Evolutionary conservation across 2,888 invertebrate genomes (phyloP), one percentile per base, ranked within the genome.

Genomic region (Caradrina kadenii): DNA sequence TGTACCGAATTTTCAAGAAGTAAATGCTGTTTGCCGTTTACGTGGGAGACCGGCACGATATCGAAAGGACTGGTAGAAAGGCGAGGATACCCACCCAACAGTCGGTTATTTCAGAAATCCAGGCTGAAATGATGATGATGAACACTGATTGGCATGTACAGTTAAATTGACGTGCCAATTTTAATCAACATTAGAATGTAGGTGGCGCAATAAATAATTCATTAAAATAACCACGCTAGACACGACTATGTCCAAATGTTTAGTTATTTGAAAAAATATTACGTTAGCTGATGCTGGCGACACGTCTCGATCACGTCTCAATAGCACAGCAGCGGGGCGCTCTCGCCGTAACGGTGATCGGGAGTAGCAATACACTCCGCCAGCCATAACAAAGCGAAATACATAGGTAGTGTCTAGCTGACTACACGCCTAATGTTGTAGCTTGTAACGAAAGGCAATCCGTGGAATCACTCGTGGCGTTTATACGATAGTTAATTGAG

Each of bases 291-390:
- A 17, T 15, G 39, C 15, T 35, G 22, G 59, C 22, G 17, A 42
- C 22, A 42, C 53, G 61, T 45, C 50, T 45, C n/a, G n/a, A 31
- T 31, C 31, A 31, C 48, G 15, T 21, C 48, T 35, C 39, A 35
- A 39, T 60, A n/a, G 49, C 22, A 7, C 13, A 2, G 19, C 54
- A 42, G 22, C 7, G 17, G 55, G 60, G 55, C 67, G 49, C 48
- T 22, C 26, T 31, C 56, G 52, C 19, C 48, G 56, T 50, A 63
- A 63, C 53, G 62, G 72, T 72, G 63, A 49, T 63, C 56, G 39
- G n/a, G 54, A 77, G 73, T 63, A 73, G 62, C 2, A 4, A 26
- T 26, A 26, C 26, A 50, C 54, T 55, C 45, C 58, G 54, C 22
- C 22, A 62, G 10, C 10, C 35, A 64, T 65, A 26, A 3, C 64